A percentile compares a stretch with the other conserved stretches of the same genome.
Conservation (phyloP, 1,140 invertebrate species). For the Dendrolimus kikuchii region DNA sequence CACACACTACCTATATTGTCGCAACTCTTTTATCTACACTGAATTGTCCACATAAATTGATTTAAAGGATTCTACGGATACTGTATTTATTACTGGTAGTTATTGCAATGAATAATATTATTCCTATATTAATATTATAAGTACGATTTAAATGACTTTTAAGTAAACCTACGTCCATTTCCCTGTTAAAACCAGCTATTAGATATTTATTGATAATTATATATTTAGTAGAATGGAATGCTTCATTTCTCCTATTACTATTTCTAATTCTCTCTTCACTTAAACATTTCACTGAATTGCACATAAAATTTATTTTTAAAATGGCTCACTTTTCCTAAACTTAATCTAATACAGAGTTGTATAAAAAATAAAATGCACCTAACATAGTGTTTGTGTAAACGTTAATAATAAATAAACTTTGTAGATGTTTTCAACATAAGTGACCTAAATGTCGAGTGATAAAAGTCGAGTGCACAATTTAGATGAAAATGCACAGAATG, state of each 20-base stretch:
- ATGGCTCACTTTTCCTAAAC: constrained; percentile 70
- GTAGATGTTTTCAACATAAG: constrained; percentile 23
- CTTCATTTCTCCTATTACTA: constrained; percentile 63
- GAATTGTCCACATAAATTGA: constrained; percentile 27
- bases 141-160: constrained; percentile 33
- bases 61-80: constrained; percentile 18
- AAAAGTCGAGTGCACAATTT: constrained; percentile 36
- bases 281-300: constrained; percentile 66
- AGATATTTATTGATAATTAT: constrained; percentile 25
- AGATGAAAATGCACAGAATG: constrained; percentile 37
- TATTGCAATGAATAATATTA: constrained; percentile 22
- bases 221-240: constrained; percentile 69
- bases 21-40: constrained; percentile 37
- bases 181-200: constrained; percentile 71
- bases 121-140: constrained; percentile 25
- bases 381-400: constrained; percentile 48
- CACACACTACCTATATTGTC: constrained; percentile 25
- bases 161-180: constrained; percentile 61
- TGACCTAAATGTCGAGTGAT: constrained; percentile 21
- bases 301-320: constrained; percentile 68
- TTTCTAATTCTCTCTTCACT: constrained; percentile 64
- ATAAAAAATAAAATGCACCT: constrained; percentile 48
- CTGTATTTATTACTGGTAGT: constrained; percentile 18
- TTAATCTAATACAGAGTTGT: constrained; percentile 43
- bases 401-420: constrained; percentile 23